Conservation (phyloP, 2,113 vertebrate species). For the Odocoileus hemionus region DNA sequence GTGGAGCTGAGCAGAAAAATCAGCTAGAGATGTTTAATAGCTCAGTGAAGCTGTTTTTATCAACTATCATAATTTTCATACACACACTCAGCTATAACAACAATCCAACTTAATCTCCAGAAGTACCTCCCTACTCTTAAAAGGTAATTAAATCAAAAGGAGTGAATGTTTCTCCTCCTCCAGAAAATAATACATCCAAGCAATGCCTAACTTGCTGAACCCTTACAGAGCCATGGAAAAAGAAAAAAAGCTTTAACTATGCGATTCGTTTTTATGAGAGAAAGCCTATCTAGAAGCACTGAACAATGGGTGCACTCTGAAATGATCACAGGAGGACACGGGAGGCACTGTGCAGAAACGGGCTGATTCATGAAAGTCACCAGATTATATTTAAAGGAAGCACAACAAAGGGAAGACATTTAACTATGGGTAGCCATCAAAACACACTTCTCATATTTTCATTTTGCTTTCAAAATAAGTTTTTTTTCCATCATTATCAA, state of each 20-base stretch:
- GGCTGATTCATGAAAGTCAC: background rate
- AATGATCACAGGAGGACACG: background rate
- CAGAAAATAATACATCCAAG: background rate
- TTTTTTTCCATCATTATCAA: background rate
- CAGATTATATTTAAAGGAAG: background rate
- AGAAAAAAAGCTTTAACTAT: background rate
- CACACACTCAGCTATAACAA: background rate
- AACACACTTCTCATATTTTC: background rate
- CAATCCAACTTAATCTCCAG: background rate
- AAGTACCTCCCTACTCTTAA: background rate
- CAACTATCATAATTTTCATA: background rate
- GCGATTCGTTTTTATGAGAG: background rate
- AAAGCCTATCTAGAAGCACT: background rate
- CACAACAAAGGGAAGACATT: background rate
- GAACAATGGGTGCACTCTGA: background rate
- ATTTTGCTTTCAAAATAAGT: background rate
- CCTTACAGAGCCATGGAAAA: background rate
- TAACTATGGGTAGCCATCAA: background rate
- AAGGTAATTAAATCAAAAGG: background rate
- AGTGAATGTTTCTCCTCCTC: background rate
- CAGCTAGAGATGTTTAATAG: background rate
- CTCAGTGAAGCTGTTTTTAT: background rate
- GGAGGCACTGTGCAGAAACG: background rate
- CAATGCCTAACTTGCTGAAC: background rate
- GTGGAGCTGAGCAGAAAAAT: background rate